Evolutionary conservation across 2,888 invertebrate genomes (phyloP).

Genomic region (Chrysina gloriosa): DNA sequence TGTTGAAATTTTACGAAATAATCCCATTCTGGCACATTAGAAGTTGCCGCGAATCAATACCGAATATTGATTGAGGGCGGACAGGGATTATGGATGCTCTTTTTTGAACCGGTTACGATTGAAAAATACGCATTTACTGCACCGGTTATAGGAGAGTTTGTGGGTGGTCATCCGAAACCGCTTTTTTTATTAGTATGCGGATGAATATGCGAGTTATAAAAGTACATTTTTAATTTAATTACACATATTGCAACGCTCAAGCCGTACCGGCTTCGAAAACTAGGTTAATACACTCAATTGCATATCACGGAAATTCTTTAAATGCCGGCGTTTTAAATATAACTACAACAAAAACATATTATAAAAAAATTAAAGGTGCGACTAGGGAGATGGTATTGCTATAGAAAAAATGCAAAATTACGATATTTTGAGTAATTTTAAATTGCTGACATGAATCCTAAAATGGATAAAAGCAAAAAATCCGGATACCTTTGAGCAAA

Average conservation of each 20-base stretch:
- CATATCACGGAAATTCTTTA: conserved; percentile 21
- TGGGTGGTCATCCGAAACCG: background rate
- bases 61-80: conserved; percentile 41
- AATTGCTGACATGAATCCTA: conserved; percentile 14
- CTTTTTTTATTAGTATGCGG: background rate
- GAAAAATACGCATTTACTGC: conserved; percentile 1
- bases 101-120: background rate
- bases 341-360: conserved; percentile 3
- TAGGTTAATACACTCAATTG: conserved; percentile 22
- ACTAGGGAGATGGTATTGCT: background rate
- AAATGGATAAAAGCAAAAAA: conserved; percentile 25
- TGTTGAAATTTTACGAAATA: conserved; percentile 56
- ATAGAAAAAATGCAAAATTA: background rate
- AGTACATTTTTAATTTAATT: background rate
- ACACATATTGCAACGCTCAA: background rate
- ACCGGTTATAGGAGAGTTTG: background rate
- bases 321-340: conserved; percentile 34
- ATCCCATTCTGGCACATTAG: conserved; percentile 8
- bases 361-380: background rate
- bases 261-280: background rate
- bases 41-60: conserved; percentile 40
- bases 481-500: conserved; percentile 32
- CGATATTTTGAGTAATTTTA: background rate
- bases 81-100: conserved; percentile 24
- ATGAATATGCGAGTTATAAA: background rate